phyloP scores from a whole-genome alignment of 1,140 invertebrate species.

The Lutraria rhynchaena region DNA sequence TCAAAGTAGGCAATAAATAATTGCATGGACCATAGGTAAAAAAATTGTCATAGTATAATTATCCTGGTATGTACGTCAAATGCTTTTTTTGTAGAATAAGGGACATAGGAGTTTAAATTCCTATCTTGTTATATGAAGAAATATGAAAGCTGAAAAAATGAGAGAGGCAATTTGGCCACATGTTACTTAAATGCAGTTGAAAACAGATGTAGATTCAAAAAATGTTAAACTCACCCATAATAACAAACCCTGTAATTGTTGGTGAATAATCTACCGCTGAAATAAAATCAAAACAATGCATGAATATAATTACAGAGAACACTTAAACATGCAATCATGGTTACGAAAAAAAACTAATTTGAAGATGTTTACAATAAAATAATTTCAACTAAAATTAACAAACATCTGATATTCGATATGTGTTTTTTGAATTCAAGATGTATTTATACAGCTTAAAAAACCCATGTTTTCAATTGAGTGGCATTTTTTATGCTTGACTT shows the following conservation, averaged over 20 bases:
- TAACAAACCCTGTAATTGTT: constrained; percentile 30
- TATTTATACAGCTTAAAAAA: too few species aligned
- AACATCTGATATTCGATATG: neutral
- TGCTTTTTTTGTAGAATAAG: neutral
- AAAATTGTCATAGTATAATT: too few species aligned
- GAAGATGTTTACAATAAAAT: neutral
- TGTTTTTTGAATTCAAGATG: neutral
- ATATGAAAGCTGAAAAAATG: neutral
- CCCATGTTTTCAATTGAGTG: too few species aligned
- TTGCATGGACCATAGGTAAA: too few species aligned
- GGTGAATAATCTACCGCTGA: constrained; percentile 30
- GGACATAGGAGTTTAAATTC: neutral
- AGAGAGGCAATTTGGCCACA: neutral
- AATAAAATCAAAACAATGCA: constrained; percentile 5
- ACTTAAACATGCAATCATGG: neutral
- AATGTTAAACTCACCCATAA: constrained; percentile 29
- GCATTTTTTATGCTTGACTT: too few species aligned
- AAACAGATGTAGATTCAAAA: neutral
- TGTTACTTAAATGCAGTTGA: neutral
- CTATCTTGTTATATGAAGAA: neutral
- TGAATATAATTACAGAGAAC: neutral
- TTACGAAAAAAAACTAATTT: neutral
- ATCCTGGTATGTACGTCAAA: neutral
- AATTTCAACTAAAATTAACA: neutral
- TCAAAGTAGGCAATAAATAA: too few species aligned